Evolutionary conservation across 2,113 vertebrate species (phyloP).

Genomic region (Aegithalos caudatus): DNA sequence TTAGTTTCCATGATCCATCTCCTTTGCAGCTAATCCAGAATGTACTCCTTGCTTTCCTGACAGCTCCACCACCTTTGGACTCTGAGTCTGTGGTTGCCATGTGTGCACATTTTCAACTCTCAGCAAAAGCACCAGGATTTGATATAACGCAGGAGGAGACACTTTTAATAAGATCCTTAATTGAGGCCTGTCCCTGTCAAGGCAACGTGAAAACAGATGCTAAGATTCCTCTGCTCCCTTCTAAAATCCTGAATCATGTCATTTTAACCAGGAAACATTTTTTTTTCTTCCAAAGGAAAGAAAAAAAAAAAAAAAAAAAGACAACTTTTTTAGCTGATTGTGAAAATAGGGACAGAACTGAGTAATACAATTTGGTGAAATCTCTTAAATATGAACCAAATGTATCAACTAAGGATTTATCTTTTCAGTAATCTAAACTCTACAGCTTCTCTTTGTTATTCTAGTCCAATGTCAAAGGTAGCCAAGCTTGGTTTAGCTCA

Average conservation of each 20-base stretch:
- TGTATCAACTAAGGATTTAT: neutral
- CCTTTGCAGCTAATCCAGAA: slow-evolving; percentile 10
- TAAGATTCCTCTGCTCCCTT: neutral
- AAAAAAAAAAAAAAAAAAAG: neutral
- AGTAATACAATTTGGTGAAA: neutral
- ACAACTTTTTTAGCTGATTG: neutral
- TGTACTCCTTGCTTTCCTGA: neutral
- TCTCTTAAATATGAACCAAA: neutral
- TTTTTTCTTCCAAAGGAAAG: neutral
- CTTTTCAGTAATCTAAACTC: neutral
- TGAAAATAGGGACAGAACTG: neutral
- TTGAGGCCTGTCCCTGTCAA: neutral
- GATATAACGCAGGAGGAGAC: neutral
- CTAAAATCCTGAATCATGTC: neutral
- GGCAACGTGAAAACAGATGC: neutral
- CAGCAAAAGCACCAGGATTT: neutral
- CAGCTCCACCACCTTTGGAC: neutral
- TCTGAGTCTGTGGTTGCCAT: neutral
- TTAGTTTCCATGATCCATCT: slow-evolving; percentile 17
- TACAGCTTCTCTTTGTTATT: neutral
- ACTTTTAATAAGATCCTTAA: neutral
- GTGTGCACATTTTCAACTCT: neutral
- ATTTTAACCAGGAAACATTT: neutral
- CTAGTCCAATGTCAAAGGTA: neutral
- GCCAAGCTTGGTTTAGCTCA: neutral